These are phyloP conservation scores for Ibidorhyncha struthersii DNA, from an alignment of 2,113 vertebrate species.

Conservation along the genomic window DNA sequence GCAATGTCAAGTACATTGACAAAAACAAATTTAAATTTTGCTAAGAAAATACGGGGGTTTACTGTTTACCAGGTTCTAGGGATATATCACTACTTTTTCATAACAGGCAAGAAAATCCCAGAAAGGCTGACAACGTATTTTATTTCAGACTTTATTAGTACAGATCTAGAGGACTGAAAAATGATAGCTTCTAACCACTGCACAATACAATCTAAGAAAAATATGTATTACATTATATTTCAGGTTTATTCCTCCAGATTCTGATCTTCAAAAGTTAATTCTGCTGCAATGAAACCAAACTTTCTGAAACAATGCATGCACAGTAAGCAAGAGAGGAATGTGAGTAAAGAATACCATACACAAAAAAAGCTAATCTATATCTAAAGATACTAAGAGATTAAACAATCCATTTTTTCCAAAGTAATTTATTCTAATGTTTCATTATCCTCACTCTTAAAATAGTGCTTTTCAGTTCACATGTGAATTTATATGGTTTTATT, in stretches of 20 bases:
- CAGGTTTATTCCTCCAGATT: slow-evolving; percentile 22
- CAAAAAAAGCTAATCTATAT: background rate
- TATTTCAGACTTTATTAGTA: slow-evolving; percentile 42
- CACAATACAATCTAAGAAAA: slow-evolving; percentile 29
- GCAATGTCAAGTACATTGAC: background rate
- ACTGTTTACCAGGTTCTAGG: background rate
- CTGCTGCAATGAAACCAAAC: slow-evolving; percentile 9
- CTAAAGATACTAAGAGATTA: background rate
- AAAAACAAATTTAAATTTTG: slow-evolving; percentile 3
- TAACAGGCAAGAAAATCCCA: background rate
- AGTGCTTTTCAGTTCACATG: background rate
- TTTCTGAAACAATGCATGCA: background rate
- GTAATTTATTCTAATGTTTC: background rate
- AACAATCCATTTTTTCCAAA: background rate
- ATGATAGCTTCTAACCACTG: slow-evolving; percentile 7
- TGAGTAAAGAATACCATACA: background rate
- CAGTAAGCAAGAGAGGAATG: background rate
- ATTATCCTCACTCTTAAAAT: background rate
- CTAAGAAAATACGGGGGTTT: background rate
- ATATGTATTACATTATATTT: slow-evolving; percentile 4
- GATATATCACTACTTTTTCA: slow-evolving; percentile 1
- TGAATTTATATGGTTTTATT: background rate
- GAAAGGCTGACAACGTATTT: slow-evolving; percentile 1
- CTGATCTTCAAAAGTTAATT: slow-evolving; percentile 43
- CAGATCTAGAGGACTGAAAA: slow-evolving; percentile 36